These are phyloP conservation scores for Harpagoxenus sublaevis DNA, from an alignment of 2,888 invertebrate species.

Conservation along the genomic window DNA sequence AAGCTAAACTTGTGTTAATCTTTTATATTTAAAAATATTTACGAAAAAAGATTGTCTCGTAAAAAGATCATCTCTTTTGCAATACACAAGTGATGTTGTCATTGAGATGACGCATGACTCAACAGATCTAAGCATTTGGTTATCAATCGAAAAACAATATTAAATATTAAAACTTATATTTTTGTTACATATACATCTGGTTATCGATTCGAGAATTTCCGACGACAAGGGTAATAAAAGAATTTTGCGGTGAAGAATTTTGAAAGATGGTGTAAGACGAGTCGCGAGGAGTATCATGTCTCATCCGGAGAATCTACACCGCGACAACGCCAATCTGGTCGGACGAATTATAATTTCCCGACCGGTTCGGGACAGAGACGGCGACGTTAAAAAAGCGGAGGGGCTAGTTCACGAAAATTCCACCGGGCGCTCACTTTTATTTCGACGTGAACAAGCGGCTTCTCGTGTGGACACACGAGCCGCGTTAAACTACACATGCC, in stretches of 20 bases:
- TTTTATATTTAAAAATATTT: neutral
- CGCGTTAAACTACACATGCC: constrained; percentile 45
- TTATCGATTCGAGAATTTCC: neutral
- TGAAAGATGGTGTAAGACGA: constrained; percentile 36
- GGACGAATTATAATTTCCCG: constrained; percentile 61
- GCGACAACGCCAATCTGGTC: constrained; percentile 45
- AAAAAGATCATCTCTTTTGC: neutral
- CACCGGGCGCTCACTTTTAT: constrained; percentile 52
- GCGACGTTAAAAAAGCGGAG: constrained; percentile 57
- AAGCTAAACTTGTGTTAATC: neutral
- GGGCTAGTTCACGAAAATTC: constrained; percentile 61
- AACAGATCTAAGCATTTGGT: neutral
- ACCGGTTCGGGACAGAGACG: constrained; percentile 48
- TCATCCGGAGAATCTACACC: constrained; percentile 26
- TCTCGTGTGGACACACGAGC: constrained; percentile 41
- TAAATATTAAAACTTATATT: neutral
- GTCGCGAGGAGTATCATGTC: constrained; percentile 35
- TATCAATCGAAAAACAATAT: neutral
- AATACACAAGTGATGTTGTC: neutral
- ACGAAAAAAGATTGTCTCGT: neutral
- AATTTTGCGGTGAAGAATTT: constrained; percentile 15
- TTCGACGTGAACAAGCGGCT: constrained; percentile 45
- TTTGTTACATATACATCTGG: neutral
- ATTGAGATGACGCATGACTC: neutral
- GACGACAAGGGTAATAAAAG: neutral